Conservation (phyloP, 2,797 vertebrate genomes). For the Pseudochirops corinnae region DNA sequence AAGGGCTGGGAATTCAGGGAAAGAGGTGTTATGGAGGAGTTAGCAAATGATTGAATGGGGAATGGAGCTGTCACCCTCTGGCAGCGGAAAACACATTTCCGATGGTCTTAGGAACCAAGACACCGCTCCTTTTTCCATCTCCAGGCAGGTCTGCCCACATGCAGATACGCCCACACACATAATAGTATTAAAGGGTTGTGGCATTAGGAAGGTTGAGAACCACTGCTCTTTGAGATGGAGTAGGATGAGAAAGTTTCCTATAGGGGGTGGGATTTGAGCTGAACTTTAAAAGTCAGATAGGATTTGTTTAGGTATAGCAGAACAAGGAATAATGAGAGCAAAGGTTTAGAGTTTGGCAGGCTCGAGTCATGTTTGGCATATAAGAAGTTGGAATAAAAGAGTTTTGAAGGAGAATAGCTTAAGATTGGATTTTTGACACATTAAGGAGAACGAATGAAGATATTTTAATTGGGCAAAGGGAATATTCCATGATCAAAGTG, state of each 20-base stretch:
- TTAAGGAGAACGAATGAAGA: not conserved
- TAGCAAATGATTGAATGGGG: not conserved
- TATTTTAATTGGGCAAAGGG: not conserved
- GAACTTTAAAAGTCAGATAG: not conserved
- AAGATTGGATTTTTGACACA: not conserved
- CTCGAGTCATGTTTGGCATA: not conserved
- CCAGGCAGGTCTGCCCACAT: too few relatives aligned
- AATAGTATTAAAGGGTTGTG: too few relatives aligned
- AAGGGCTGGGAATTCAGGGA: not conserved
- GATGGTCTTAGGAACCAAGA: too few relatives aligned
- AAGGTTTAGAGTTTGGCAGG: not conserved
- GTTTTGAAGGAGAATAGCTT: not conserved
- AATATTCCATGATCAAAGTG: conserved; percentile 3
- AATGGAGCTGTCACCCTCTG: not conserved
- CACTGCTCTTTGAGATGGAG: not conserved
- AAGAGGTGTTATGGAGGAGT: not conserved
- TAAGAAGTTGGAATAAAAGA: not conserved
- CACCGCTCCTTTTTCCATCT: too few relatives aligned
- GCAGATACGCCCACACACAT: too few relatives aligned
- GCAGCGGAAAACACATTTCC: too few relatives aligned
- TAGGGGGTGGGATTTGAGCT: not conserved
- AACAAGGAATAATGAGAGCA: not conserved
- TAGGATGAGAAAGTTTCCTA: not conserved
- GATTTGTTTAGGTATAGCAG: not conserved
- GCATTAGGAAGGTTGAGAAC: too few relatives aligned